phyloP scores from a whole-genome alignment of 2,113 vertebrate genomes.

The Sylvietta virens region DNA sequence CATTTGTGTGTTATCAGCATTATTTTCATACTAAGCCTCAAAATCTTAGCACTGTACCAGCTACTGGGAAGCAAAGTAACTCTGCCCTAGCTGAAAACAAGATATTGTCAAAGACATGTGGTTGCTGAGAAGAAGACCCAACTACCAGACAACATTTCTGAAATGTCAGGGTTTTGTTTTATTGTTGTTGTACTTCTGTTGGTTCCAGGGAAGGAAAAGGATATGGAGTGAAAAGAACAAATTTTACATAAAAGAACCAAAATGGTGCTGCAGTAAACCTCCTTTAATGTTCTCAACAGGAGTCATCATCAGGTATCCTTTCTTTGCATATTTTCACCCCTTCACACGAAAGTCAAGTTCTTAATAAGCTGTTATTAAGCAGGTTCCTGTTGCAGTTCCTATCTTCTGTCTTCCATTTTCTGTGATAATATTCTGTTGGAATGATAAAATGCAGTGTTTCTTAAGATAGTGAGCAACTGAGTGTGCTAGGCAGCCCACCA shows the following conservation, averaged over 20 bases:
- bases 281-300: background rate
- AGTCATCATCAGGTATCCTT: rapidly evolving
- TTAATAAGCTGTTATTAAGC: background rate
- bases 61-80: background rate
- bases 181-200: background rate
- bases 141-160: background rate
- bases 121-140: background rate
- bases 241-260: background rate
- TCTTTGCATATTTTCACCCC: background rate
- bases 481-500: background rate
- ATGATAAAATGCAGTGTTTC: background rate
- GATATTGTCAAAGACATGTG: background rate
- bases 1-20: background rate
- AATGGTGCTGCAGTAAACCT: background rate
- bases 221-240: background rate
- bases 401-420: background rate
- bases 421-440: background rate
- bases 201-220: background rate
- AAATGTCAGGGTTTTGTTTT: background rate
- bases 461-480: background rate
- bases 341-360: rapidly evolving
- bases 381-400: background rate
- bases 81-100: background rate
- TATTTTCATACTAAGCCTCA: background rate
- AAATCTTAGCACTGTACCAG: background rate